Percentiles rank a stretch among this genome's conserved stretches.
Conservation (phyloP, 2,888 invertebrate genomes). For the Psococerastis gibbosa region DNA sequence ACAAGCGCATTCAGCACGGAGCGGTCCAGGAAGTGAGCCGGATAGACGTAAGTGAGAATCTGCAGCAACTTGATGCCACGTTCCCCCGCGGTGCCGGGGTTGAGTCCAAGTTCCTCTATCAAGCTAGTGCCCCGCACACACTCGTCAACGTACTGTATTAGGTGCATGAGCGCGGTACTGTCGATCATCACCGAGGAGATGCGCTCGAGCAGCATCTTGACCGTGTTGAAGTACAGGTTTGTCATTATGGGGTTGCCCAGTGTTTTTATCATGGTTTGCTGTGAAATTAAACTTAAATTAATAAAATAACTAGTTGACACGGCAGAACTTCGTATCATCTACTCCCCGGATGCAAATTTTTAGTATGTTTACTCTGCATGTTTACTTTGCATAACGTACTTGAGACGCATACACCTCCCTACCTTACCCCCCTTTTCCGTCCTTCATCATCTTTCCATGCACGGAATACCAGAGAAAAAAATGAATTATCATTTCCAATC, state of each 20-base stretch:
- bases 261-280: constrained; percentile 45
- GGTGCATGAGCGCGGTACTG: constrained; percentile 24
- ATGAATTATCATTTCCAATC: too few relatives aligned
- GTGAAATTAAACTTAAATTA: too few relatives aligned
- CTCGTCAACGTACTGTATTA: constrained; percentile 44
- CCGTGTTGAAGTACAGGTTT: constrained; percentile 86
- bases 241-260: constrained; percentile 89
- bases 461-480: too few relatives aligned
- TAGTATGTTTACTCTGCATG: too few relatives aligned
- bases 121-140: constrained; percentile 51
- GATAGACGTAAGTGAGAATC: constrained; percentile 82
- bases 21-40: constrained; percentile 76
- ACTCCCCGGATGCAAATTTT: too few relatives aligned
- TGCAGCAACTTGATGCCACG: constrained; percentile 68
- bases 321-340: too few relatives aligned
- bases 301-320: too few relatives aligned
- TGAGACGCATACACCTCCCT: too few relatives aligned
- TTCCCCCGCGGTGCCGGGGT: constrained; percentile 64
- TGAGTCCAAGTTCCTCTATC: constrained; percentile 57
- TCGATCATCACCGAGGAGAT: constrained; percentile 95
- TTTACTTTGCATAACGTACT: too few relatives aligned
- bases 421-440: too few relatives aligned
- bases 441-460: too few relatives aligned
- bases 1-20: constrained; percentile 62
- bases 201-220: constrained; percentile 85